Conservation (phyloP, 2,797 vertebrate species). For the Mus caroli region DNA sequence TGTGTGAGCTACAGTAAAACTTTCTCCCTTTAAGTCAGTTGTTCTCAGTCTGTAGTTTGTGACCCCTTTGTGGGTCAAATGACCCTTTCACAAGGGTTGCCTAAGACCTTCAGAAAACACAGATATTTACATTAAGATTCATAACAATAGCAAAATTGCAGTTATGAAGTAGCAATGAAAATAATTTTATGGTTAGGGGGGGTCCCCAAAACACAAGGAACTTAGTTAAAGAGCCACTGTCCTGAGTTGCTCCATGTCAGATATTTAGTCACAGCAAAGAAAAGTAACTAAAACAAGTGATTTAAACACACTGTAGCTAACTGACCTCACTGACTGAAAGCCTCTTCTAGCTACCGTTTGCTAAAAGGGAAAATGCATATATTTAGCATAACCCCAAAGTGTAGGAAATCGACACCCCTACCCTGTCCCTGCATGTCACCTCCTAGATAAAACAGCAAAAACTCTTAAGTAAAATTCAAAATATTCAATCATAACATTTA, state of each 20-base stretch:
- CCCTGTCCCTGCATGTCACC: neutral
- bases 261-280: neutral
- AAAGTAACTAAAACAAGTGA: neutral
- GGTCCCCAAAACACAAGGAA: neutral
- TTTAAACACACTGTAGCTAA: neutral
- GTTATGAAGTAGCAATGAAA: neutral
- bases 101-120: neutral
- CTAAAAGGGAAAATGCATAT: slow-evolving; percentile 1
- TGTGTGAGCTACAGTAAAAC: neutral
- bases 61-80: no score
- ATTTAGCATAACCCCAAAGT: neutral
- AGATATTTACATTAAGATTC: neutral
- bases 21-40: neutral
- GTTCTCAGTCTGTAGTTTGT: no score
- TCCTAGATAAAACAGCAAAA: slow-evolving; percentile 28
- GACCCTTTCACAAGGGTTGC: no score
- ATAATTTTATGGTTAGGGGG: neutral
- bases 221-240: neutral
- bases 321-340: neutral
- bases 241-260: neutral
- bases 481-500: neutral
- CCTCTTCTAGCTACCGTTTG: neutral
- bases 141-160: neutral
- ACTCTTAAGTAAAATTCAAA: neutral
- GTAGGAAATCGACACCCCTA: neutral